Evolutionary conservation across 37 sponge, comb jelly and placozoan genomes (phyloP).

Genomic region (Theonella swinhoei): DNA sequence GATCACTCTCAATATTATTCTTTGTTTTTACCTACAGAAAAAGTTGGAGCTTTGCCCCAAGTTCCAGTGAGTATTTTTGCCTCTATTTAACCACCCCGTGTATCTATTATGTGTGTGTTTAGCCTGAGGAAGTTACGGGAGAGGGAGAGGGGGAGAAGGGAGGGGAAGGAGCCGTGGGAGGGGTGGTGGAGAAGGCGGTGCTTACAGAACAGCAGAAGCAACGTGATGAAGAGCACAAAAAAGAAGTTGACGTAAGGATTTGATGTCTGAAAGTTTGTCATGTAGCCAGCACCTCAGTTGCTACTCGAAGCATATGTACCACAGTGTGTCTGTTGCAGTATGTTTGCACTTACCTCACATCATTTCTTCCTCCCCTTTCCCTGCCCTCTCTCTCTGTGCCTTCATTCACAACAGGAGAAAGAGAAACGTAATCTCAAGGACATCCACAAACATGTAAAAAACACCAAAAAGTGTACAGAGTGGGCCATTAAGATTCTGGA

Average conservation of each 20-base stretch:
- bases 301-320: too few relatives aligned
- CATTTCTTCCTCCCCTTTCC: background rate
- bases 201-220: background rate
- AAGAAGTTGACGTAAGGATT: background rate
- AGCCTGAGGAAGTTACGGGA: background rate
- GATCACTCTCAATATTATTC: too few relatives aligned
- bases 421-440: background rate
- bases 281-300: too few relatives aligned
- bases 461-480: conserved; percentile 14
- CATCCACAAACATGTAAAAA: conserved; percentile 14
- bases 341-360: background rate
- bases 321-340: too few relatives aligned
- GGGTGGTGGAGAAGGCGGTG: background rate
- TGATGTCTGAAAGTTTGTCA: too few relatives aligned
- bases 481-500: conserved; percentile 36
- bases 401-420: conserved; percentile 4
- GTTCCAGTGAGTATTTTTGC: background rate
- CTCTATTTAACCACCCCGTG: background rate
- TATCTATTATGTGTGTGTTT: background rate
- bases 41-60: background rate
- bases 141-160: background rate
- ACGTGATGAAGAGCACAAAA: background rate
- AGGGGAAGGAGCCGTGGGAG: background rate
- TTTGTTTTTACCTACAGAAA: background rate
- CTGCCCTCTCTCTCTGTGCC: background rate